Evolutionary conservation across 2,797 vertebrate genomes (phyloP).

Genomic region (Neosilurus hyrtlii): DNA sequence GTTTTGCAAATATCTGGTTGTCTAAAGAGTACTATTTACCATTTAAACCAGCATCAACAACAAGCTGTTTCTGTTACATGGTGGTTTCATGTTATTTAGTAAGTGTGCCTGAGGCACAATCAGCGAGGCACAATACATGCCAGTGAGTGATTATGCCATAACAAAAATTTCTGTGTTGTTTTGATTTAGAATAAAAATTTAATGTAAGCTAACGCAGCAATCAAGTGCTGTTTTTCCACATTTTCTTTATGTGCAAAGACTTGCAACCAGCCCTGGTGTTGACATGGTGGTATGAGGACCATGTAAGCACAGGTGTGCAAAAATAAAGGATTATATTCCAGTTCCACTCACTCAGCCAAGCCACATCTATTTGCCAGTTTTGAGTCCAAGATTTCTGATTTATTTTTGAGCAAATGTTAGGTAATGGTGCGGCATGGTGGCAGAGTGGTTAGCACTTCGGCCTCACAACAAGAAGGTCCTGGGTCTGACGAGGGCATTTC

Average conservation of each 20-base stretch:
- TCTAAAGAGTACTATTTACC: conserved; percentile 15
- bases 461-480: no score
- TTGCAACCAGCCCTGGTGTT: conserved; percentile 5
- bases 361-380: background rate
- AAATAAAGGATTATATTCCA: background rate
- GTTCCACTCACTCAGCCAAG: background rate
- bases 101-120: conserved; percentile 44
- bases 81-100: conserved; percentile 28
- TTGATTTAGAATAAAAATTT: conserved; percentile 59
- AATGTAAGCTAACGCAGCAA: background rate
- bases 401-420: background rate
- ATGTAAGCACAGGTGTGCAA: conserved; percentile 28
- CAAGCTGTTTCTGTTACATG: conserved; percentile 8
- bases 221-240: conserved; percentile 6
- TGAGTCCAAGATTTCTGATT: background rate
- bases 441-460: no score
- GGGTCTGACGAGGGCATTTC: no score
- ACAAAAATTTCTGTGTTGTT: conserved; percentile 59
- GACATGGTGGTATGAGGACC: conserved; percentile 20
- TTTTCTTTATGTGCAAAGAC: conserved; percentile 18
- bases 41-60: conserved; percentile 6
- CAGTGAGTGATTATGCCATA: conserved; percentile 54
- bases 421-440: background rate
- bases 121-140: conserved; percentile 42
- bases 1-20: background rate